phyloP scores from a whole-genome alignment of 2,888 invertebrate genomes.

The Hedya salicella region DNA sequence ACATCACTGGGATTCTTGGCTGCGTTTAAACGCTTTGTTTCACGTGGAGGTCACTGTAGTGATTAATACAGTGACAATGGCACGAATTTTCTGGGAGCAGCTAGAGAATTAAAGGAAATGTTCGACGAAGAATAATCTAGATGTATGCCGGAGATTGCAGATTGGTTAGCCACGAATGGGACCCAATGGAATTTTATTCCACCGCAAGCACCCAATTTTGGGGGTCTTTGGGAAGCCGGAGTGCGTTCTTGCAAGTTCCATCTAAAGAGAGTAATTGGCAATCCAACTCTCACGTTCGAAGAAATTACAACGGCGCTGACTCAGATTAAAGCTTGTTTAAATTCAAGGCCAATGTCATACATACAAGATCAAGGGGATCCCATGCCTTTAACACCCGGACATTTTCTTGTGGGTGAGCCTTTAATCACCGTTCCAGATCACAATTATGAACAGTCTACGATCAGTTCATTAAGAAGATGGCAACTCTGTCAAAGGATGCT shows the following conservation, averaged over 20 bases:
- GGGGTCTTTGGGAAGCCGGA: constrained; percentile 14
- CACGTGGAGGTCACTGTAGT: constrained; percentile 6
- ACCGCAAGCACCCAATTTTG: constrained; percentile 10
- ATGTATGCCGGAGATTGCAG: not conserved
- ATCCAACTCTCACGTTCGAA: constrained; percentile 24
- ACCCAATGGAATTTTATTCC: constrained; percentile 17
- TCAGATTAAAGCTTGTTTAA: constrained; percentile 39
- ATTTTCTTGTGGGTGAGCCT: constrained; percentile 29
- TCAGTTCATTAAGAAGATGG: constrained; percentile 11
- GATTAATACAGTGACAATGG: too few species aligned
- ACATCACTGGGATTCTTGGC: too few species aligned
- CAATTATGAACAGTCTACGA: not conserved
- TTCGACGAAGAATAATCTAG: not conserved
- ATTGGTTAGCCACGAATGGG: constrained; percentile 7
- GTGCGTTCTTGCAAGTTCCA: constrained; percentile 13
- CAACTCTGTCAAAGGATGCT: constrained; percentile 20
- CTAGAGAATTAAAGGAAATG: not conserved
- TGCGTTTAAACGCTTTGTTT: too few species aligned
- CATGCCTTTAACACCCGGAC: constrained; percentile 22
- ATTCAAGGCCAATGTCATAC: constrained; percentile 34
- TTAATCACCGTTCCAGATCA: constrained; percentile 10
- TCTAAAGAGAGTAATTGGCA: constrained; percentile 23
- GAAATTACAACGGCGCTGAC: constrained; percentile 22
- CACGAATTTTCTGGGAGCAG: constrained; percentile 1
- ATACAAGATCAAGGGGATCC: constrained; percentile 11